Conservation (phyloP, 2,113 vertebrate species). For the Bostrychus sinensis region DNA sequence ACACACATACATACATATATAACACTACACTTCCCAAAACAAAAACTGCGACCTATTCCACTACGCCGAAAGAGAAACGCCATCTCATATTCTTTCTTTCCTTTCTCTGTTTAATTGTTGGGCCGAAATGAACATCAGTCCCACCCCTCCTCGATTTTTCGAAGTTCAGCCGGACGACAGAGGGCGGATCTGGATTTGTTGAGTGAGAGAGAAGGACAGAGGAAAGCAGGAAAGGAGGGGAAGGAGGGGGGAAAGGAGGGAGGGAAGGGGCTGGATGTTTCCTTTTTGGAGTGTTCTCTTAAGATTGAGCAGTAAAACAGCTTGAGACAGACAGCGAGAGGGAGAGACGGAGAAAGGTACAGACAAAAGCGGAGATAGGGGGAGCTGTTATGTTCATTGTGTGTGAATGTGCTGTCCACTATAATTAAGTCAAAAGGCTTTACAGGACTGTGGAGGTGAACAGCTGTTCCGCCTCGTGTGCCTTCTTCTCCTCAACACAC, state of each 20-base stretch:
- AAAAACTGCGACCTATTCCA: slow-evolving; percentile 88
- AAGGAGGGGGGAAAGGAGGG: neutral
- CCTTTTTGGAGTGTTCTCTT: slow-evolving; percentile 25
- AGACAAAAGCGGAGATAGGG: slow-evolving; percentile 44
- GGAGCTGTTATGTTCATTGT: slow-evolving; percentile 54
- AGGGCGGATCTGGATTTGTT: neutral
- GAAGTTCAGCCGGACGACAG: slow-evolving; percentile 66
- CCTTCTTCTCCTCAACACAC: slow-evolving; percentile 35
- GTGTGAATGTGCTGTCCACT: slow-evolving; percentile 57
- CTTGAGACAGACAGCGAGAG: slow-evolving; percentile 1
- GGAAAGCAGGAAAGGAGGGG: slow-evolving; percentile 8
- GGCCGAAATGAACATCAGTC: slow-evolving; percentile 89
- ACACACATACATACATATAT: slow-evolving; percentile 58
- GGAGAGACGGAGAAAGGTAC: slow-evolving; percentile 16
- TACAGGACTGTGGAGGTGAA: slow-evolving; percentile 69
- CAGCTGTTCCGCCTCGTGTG: slow-evolving; percentile 67
- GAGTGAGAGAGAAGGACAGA: neutral
- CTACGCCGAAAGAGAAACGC: slow-evolving; percentile 86
- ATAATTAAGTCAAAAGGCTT: slow-evolving; percentile 75
- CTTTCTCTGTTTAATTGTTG: slow-evolving; percentile 85
- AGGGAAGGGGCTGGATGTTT: neutral
- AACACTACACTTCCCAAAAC: slow-evolving; percentile 79
- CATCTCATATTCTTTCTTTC: slow-evolving; percentile 7
- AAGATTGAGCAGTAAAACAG: slow-evolving; percentile 35
- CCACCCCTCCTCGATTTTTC: slow-evolving; percentile 79